Evolutionary conservation across 2,113 vertebrate species (phyloP), one percentile per base, ranked within the genome.

Genomic region (Theropithecus gelada): DNA sequence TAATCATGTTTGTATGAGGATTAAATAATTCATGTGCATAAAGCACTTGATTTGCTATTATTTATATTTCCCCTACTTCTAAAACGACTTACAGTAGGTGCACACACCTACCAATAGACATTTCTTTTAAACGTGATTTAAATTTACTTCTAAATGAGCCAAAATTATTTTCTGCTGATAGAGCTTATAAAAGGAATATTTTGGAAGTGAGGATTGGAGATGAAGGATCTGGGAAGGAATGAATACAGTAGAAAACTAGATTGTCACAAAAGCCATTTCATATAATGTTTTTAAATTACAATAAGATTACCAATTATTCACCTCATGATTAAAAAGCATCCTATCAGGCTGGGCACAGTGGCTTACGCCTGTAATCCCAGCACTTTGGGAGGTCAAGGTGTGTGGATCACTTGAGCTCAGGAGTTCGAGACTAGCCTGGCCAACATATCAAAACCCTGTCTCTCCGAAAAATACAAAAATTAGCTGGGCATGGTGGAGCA

Each of bases 251-350:
- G 50, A 92, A 90, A 93, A 64, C 1, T 94, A 16, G 85, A 76
- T 64, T 76, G 30, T 27, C 98, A 97, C 97, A 97, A 97, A 97
- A 98, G 88, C 75, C 55, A n/a, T 30, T 79, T 81, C 93, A 13
- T 35, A 61, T 97, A 73, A 96, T 97, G 5, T 32, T 64, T 64
- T 6, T 6, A 64, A 75, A 32, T n/a, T 32, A 45, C 35, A 80
- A 1, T 80, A 80, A 79, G 20, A 79, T 87, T 59, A 35, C 11
- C 52, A 89, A 70, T n/a, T 32, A 68, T 23, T 90, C 11, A 79
- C 22, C 25, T n/a, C 50, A 70, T 61, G 55, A 66, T 52, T 55
- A 27, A 83, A 83, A 6, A 80, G 38, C 0, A 66, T 17, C 17
- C 66, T 52, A 57, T 50, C 59, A 70, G 61, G 27, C 61, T 64